phyloP scores from a whole-genome alignment of 2,113 vertebrate species.

The Nipponia nippon region DNA sequence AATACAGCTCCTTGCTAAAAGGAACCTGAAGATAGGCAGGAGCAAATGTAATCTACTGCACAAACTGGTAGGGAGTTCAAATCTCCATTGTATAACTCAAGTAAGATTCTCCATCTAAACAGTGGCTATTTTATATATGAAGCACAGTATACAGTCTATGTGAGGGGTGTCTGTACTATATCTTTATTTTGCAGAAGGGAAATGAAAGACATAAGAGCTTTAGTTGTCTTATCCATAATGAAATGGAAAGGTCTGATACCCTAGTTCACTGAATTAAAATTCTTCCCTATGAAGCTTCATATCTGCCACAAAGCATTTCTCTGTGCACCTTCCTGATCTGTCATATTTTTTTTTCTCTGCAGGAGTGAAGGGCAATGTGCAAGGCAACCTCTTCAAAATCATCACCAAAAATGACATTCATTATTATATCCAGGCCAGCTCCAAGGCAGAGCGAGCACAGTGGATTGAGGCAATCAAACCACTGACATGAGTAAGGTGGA shows the following conservation, averaged over 20 bases:
- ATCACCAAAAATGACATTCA: slow-evolving; percentile 88
- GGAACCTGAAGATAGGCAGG: background rate
- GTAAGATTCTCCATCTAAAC: background rate
- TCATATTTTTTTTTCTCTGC: background rate
- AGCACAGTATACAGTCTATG: background rate
- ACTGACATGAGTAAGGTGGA: slow-evolving; percentile 69
- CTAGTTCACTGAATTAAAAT: background rate
- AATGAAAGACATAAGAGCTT: background rate
- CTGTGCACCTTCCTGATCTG: background rate
- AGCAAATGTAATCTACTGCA: background rate
- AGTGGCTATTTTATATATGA: background rate
- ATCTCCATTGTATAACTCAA: background rate
- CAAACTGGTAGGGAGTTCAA: background rate
- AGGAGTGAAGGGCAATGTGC: slow-evolving; percentile 95
- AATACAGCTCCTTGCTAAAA: background rate
- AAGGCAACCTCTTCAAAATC: slow-evolving; percentile 96
- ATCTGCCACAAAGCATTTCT: background rate
- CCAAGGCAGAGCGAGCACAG: slow-evolving; percentile 81
- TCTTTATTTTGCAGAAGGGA: background rate
- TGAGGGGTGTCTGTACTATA: background rate
- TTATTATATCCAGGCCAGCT: slow-evolving; percentile 94
- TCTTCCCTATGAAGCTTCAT: background rate
- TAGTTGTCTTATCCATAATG: background rate
- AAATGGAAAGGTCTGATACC: background rate
- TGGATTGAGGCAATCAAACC: slow-evolving; percentile 92